Base-by-base conservation (phyloP, 2,888 invertebrate genomes). In the Lagria hirta region DNA sequence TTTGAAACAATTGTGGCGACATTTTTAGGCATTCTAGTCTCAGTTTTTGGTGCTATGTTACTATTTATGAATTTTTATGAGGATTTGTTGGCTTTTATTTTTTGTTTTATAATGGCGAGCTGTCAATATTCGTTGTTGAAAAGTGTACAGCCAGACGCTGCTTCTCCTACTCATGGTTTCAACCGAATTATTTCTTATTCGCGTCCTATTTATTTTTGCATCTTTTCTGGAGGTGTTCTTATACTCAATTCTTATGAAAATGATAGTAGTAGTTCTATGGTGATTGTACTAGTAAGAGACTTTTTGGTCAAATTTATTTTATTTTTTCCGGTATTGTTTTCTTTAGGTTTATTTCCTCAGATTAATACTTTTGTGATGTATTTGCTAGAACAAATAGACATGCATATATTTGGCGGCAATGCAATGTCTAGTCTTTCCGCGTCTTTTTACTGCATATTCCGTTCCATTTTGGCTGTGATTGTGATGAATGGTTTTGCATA, bases 131-230 rank as follows among this genome's bases (percentile, higher is more conserved):
- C 95, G 0, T 74, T 98, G 53, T 73, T 97, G 51, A 98, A 97
- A 74, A 96, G 96, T 55, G 99, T 99, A 1, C 99, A 99, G 66
- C 99, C 99, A 0, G 99, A 99, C 72, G 95, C 98, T 0, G 90
- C 98, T 0, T 98, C 98, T 2, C 98, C 99, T 0, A 95, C 96
- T 21, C 99, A 99, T 71, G 97, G 97, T 6, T 97, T 94, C 66
- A 98, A 98, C 70, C 84, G 91, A 60, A 84, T 95, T 60, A 93
- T 96, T 20, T 88, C 93, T 18, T 96, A 93, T 69, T 93, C 93
- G 12, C 80, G 95, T 48, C 92, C 97, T 3, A 86, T 95, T 8
- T 98, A 97, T 72, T 98, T 95, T 66, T 90, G 90, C 60, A 63
- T 95, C 22, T 88, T 89, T 61, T 81, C 86, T 4, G 75, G 66